phyloP scores from a whole-genome alignment of 1,140 invertebrate species.

The Bilobella aurantiaca region DNA sequence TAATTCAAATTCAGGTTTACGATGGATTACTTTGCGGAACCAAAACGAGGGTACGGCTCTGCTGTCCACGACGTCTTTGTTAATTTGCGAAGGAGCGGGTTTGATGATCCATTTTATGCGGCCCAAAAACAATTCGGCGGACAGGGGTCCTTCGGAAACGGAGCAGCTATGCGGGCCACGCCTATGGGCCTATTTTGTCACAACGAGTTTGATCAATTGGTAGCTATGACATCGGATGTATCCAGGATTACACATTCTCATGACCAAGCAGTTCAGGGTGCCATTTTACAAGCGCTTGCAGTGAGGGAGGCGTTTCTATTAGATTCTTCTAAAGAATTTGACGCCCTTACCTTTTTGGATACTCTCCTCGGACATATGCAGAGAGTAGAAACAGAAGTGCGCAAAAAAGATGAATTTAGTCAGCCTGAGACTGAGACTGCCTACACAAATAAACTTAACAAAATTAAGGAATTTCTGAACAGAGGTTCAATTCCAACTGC shows the following conservation, averaged over 20 bases:
- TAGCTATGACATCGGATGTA: conserved; percentile 44
- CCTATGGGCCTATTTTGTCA: conserved; percentile 57
- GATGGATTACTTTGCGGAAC: conserved; percentile 53
- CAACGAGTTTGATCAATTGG: conserved; percentile 42
- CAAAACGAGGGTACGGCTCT: conserved; percentile 55
- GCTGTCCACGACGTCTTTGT: conserved; percentile 54
- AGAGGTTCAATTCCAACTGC: conserved; percentile 38
- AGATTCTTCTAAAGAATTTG: conserved; percentile 42
- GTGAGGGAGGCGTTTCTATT: conserved; percentile 46
- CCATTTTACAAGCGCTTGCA: conserved; percentile 54
- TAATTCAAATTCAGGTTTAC: conserved; percentile 47
- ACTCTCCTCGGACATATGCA: conserved; percentile 51
- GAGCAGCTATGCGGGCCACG: conserved; percentile 63
- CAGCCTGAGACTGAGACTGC: conserved; percentile 31
- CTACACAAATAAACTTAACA: conserved; percentile 39
- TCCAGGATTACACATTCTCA: conserved; percentile 60
- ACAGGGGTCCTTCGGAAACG: conserved; percentile 64
- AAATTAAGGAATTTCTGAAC: conserved; percentile 44
- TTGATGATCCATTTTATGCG: conserved; percentile 52
- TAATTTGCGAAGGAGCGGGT: conserved; percentile 49
- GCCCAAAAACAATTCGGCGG: conserved; percentile 61
- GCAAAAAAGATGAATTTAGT: conserved; percentile 9
- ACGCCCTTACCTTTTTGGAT: conserved; percentile 44
- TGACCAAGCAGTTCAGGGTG: conserved; percentile 54
- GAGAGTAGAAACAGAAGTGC: conserved; percentile 45